Percentiles rank a stretch among this genome's conserved stretches.
Conservation (phyloP, 2,888 invertebrate genomes). For the Dioctria linearis region DNA sequence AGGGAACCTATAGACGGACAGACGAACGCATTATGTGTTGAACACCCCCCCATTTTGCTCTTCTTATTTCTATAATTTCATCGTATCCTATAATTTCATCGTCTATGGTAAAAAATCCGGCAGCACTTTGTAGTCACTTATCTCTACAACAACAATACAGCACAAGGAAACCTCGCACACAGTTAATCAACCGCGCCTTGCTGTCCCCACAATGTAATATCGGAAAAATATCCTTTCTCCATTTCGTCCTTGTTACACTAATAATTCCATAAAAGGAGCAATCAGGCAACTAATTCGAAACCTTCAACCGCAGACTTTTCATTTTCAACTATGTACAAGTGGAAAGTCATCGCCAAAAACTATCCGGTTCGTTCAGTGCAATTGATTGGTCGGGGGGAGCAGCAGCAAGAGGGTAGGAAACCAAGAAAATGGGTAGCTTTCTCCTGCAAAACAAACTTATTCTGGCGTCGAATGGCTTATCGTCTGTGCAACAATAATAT, state of each 20-base stretch:
- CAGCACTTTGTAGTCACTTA: not conserved
- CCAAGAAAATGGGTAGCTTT: not conserved
- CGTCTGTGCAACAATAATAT: not conserved
- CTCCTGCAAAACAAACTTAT: not conserved
- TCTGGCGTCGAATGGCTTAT: not conserved
- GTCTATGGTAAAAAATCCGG: too few relatives aligned
- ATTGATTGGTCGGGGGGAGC: conserved; percentile 24
- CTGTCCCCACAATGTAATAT: too few relatives aligned
- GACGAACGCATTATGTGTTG: too few relatives aligned
- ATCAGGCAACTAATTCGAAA: conserved; percentile 53
- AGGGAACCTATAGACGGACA: too few relatives aligned
- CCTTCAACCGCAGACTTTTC: conserved; percentile 54
- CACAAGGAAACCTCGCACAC: not conserved
- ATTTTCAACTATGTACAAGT: conserved; percentile 46
- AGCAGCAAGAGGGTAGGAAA: not conserved
- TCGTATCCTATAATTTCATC: too few relatives aligned
- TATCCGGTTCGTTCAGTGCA: conserved; percentile 28
- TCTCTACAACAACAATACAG: not conserved
- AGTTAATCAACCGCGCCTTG: not conserved
- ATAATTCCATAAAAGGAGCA: conserved; percentile 48
- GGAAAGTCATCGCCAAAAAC: conserved; percentile 52
- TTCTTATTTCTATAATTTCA: too few relatives aligned
- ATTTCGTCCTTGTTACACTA: conserved; percentile 34
- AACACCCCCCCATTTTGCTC: too few relatives aligned
- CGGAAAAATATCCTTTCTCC: not conserved